phyloP scores from a whole-genome alignment of 2,888 invertebrate genomes.

The Hirtodrosophila cameraria region DNA sequence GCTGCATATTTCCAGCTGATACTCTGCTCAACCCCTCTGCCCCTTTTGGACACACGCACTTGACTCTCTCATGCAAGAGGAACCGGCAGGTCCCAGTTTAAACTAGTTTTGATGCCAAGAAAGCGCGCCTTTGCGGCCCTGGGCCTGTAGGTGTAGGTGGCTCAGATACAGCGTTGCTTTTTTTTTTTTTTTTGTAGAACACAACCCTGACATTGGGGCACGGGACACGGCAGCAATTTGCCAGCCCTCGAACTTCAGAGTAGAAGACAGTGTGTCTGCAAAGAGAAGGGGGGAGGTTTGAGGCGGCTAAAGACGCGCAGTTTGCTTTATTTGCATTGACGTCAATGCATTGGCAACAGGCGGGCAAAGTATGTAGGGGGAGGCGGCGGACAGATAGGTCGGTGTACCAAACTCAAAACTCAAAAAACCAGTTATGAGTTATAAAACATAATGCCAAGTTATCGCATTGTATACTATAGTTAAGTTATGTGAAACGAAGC shows the following conservation, averaged over 20 bases:
- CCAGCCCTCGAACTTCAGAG: conserved; percentile 28
- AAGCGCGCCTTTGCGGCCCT: conserved; percentile 6
- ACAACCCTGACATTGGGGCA: conserved; percentile 70
- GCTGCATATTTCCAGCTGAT: not conserved
- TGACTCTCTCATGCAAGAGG: conserved; percentile 18
- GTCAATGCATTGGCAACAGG: conserved; percentile 55
- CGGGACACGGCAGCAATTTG: conserved; percentile 25
- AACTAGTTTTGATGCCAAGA: conserved; percentile 34
- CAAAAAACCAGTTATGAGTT: conserved; percentile 52
- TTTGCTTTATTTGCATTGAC: conserved; percentile 74
- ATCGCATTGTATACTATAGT: conserved; percentile 23
- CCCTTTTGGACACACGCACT: conserved; percentile 19
- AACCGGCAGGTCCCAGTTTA: conserved; percentile 11
- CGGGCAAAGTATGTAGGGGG: conserved; percentile 2
- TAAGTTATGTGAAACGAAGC: conserved; percentile 20
- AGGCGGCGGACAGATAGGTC: conserved; percentile 11
- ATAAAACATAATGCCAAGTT: conserved; percentile 41
- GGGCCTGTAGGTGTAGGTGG: conserved; percentile 61
- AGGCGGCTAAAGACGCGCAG: conserved; percentile 39
- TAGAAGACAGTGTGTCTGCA: conserved; percentile 34
- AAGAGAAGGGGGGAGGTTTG: conserved; percentile 1
- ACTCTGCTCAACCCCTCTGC: not conserved
- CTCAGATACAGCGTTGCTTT: conserved; percentile 46
- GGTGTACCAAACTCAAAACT: conserved; percentile 16
- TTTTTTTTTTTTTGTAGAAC: conserved; percentile 54